Evolutionary conservation across 2,797 vertebrate genomes (phyloP), one percentile per base, ranked within the genome.

Genomic region (Rachycentron canadum): DNA sequence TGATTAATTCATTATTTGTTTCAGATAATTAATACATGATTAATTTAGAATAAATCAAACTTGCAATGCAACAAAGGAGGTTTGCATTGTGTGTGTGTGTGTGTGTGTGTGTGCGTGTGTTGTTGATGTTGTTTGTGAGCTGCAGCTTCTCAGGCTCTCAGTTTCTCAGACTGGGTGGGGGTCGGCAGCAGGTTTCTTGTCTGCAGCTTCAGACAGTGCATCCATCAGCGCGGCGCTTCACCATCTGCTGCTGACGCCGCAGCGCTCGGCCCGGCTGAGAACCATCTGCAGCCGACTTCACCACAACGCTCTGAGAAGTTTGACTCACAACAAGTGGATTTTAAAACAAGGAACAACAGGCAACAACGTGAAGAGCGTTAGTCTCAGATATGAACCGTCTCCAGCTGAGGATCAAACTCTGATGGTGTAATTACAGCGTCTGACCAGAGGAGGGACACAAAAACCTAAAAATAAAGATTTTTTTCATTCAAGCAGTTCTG

Each of bases 161-260:
- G 66, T 74, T 28, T 58, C 61, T 73, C 45, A 63, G 63, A 74
- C 41, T 32, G 55, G 58, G 70, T 23, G 25, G 69, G 79, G 86
- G 11, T n/a, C n/a, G 79, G 86, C n/a, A n/a, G 89, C 85, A 86
- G 89, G 89, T 81, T 88, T 77, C 83, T 81, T 73, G 88, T 92
- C 84, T 84, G 83, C 58, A 79, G 62, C 77, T 83, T 81, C 60
- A 45, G 87, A 89, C 86, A 81, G 78, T 16, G 81, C 88, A 92
- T 92, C 89, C 90, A 92, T 93, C 88, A 90, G 86, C 66, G 57
- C 79, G 47, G 76, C 78, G 5, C 79, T 67, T 58, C 72, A 43
- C 90, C 91, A 91, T 91, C 91, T 91, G 91, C 87, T 65, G 84
- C 82, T 21, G 55, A 61, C 84, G 11, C 88, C 23, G 69, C 87